A percentile compares a stretch with the other conserved stretches of the same genome.
Conservation (phyloP, 2,113 vertebrate species). For the Leucosticte australis region DNA sequence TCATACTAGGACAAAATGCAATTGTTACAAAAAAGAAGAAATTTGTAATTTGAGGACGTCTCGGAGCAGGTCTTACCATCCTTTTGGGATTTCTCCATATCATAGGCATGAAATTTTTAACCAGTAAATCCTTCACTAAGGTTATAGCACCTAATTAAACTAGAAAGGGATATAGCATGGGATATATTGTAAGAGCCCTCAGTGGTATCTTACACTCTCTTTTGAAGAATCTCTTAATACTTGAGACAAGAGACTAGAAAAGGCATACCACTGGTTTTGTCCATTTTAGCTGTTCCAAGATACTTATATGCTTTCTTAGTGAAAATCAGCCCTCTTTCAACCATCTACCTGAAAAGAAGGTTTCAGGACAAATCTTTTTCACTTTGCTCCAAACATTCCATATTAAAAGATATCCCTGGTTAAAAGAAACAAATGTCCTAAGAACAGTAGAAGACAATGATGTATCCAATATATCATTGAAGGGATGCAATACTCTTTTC, state of each 20-base stretch:
- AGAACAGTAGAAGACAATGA: not conserved
- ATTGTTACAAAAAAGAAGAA: not conserved
- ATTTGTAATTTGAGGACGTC: not conserved
- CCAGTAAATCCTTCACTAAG: constrained; percentile 4
- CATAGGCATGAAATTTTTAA: not conserved
- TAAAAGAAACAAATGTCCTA: not conserved
- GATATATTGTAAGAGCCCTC: not conserved
- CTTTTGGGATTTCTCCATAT: not conserved
- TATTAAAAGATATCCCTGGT: not conserved
- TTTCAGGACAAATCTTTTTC: not conserved
- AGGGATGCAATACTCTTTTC: not conserved
- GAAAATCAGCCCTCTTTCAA: not conserved
- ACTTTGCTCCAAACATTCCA: not conserved
- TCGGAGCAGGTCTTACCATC: not conserved
- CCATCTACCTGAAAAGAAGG: not conserved
- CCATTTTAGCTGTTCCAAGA: not conserved
- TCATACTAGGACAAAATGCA: not conserved
- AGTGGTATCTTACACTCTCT: not conserved
- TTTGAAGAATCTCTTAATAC: not conserved
- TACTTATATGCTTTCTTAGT: not conserved
- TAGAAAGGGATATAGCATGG: not conserved
- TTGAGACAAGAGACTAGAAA: not conserved
- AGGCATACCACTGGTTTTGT: not conserved
- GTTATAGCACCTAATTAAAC: not conserved
- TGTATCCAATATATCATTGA: not conserved